These are phyloP conservation scores for Leptinotarsa tumamoca DNA, from an alignment of 2,888 invertebrate species.

Conservation along the genomic window DNA sequence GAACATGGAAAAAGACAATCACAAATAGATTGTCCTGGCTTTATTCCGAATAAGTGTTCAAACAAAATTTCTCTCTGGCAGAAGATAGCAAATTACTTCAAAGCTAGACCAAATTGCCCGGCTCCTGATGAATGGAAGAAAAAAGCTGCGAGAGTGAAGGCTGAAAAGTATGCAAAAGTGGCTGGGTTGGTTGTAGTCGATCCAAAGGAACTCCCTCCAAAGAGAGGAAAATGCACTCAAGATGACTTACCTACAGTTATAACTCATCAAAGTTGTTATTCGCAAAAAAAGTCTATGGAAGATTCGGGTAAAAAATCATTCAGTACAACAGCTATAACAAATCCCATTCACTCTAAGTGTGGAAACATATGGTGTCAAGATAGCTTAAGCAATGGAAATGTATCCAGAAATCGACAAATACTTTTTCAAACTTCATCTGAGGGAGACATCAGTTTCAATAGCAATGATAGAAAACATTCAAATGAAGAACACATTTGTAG, in stretches of 20 bases:
- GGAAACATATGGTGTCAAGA: neutral
- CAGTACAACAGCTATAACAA: conserved; percentile 7
- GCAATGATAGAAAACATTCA: neutral
- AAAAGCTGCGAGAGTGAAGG: conserved; percentile 53
- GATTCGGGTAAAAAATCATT: conserved; percentile 7
- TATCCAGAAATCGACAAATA: neutral
- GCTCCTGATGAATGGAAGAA: conserved; percentile 58
- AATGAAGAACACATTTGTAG: too few relatives aligned
- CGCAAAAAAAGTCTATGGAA: neutral
- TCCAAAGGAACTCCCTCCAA: conserved; percentile 48
- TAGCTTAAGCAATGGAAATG: neutral
- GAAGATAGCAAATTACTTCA: conserved; percentile 59
- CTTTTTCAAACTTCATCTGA: neutral
- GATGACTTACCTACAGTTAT: conserved; percentile 46
- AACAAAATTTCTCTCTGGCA: conserved; percentile 48
- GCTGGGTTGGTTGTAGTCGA: conserved; percentile 58
- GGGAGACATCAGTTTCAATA: neutral
- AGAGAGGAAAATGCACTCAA: conserved; percentile 7
- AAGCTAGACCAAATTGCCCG: conserved; percentile 60
- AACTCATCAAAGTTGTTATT: conserved; percentile 30
- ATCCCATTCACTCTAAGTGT: neutral
- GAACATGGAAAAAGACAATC: neutral
- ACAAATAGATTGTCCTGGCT: neutral
- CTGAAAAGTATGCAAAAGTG: conserved; percentile 58
- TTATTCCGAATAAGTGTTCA: neutral